phyloP scores from a whole-genome alignment of 2,888 invertebrate species.

The Endomychus coccineus region DNA sequence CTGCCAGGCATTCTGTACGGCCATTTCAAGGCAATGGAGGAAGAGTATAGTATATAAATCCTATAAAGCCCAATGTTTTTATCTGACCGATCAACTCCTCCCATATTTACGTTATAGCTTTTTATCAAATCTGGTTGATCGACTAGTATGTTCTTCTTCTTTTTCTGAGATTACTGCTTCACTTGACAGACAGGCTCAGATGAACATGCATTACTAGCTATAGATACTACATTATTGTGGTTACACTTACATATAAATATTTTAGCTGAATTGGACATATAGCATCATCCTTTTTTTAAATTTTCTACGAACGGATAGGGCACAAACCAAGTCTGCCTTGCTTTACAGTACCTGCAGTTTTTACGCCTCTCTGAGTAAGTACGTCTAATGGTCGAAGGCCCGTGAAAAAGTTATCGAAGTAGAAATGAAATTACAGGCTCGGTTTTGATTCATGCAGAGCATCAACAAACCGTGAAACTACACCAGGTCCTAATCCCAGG shows the following conservation, averaged over 20 bases:
- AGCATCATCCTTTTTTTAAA: slow-evolving; percentile 9
- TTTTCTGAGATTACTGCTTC: slow-evolving; percentile 12
- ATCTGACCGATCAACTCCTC: too few species aligned
- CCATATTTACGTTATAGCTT: too few species aligned
- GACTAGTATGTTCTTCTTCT: slow-evolving; percentile 7
- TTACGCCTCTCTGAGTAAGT: slow-evolving; percentile 13
- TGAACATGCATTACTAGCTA: slow-evolving; percentile 14
- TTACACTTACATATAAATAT: slow-evolving; percentile 19
- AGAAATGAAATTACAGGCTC: slow-evolving; percentile 8
- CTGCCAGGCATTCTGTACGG: background rate
- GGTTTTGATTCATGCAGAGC: slow-evolving; percentile 6
- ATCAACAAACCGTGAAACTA: slow-evolving; percentile 18
- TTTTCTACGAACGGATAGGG: slow-evolving; percentile 4
- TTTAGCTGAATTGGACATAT: background rate
- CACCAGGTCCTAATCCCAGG: slow-evolving; percentile 16
- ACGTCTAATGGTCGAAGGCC: slow-evolving; percentile 16
- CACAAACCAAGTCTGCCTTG: slow-evolving; percentile 14
- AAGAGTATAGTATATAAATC: too few species aligned
- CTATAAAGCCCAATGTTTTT: too few species aligned
- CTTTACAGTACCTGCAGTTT: slow-evolving; percentile 18
- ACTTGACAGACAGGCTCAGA: slow-evolving; percentile 10
- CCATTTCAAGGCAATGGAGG: too few species aligned
- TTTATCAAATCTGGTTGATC: slow-evolving; percentile 7
- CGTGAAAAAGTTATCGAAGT: slow-evolving; percentile 25
- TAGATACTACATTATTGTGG: slow-evolving; percentile 21